A percentile compares a stretch with the other conserved stretches of the same genome.
Conservation (phyloP, 2,113 vertebrate species). For the Leiothrix lutea region DNA sequence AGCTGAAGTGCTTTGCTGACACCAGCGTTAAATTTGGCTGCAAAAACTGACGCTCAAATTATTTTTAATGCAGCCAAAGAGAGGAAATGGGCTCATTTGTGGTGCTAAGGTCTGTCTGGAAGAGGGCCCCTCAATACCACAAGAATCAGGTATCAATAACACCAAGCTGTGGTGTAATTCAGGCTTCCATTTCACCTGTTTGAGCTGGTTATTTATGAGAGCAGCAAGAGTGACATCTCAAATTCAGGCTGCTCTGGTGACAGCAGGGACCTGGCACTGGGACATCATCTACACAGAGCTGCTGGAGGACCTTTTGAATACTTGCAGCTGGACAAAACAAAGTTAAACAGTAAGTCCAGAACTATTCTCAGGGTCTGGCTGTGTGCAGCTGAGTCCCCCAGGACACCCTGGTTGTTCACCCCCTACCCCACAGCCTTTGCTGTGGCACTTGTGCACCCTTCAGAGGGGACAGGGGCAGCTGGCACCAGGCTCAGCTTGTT, state of each 20-base stretch:
- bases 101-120: neutral
- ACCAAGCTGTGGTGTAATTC: accelerated
- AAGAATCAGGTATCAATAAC: neutral
- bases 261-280: neutral
- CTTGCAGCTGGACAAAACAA: neutral
- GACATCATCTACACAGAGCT: neutral
- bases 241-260: neutral
- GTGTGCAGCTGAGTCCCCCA: neutral
- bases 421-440: neutral
- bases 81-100: neutral
- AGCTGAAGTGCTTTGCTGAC: neutral
- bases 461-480: neutral
- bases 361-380: neutral
- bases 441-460: neutral
- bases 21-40: neutral
- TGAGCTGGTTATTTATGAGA: neutral
- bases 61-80: neutral
- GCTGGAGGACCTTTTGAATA: neutral
- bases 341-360: neutral
- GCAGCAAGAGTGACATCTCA: accelerated
- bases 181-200: accelerated
- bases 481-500: neutral
- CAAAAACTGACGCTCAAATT: neutral
- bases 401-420: too few species aligned
- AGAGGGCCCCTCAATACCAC: neutral